A percentile compares a stretch with the other conserved stretches of the same genome.
phyloP scores from a whole-genome alignment of 2,888 invertebrate genomes.

The Leucozona laternaria region DNA sequence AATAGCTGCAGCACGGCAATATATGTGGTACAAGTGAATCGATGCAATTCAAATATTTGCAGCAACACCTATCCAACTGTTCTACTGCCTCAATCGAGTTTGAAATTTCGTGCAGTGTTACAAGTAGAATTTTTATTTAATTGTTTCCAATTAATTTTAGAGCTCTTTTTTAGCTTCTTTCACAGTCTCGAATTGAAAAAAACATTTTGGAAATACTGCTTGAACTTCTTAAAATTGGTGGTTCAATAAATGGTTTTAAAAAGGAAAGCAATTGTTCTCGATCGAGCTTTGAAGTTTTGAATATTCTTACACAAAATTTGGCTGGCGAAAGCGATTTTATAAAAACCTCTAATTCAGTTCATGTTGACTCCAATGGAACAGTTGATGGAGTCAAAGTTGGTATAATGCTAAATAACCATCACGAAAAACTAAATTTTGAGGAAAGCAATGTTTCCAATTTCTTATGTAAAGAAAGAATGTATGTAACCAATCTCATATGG shows the following conservation, averaged over 20 bases:
- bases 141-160: neutral
- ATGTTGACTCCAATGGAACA: neutral
- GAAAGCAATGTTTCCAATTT: slow-evolving; percentile 68
- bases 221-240: slow-evolving; percentile 80
- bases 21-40: slow-evolving; percentile 72
- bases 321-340: slow-evolving; percentile 20
- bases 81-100: slow-evolving; percentile 88
- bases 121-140: slow-evolving; percentile 85
- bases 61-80: slow-evolving; percentile 91
- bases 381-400: neutral
- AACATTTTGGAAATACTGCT: slow-evolving; percentile 80
- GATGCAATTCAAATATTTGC: slow-evolving; percentile 84
- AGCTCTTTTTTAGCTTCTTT: slow-evolving; percentile 77
- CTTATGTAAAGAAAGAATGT: slow-evolving; percentile 79
- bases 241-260: slow-evolving; percentile 80
- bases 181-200: slow-evolving; percentile 80
- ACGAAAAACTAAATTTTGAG: slow-evolving; percentile 78
- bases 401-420: slow-evolving; percentile 4
- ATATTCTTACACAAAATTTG: slow-evolving; percentile 81
- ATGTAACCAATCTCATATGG: slow-evolving; percentile 80
- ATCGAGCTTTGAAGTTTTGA: slow-evolving; percentile 82
- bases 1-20: slow-evolving; percentile 79
- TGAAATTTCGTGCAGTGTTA: slow-evolving; percentile 89
- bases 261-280: slow-evolving; percentile 80
- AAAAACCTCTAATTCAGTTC: neutral